phyloP scores from a whole-genome alignment of 2,797 vertebrate species.

The Premnoplex brunnescens region DNA sequence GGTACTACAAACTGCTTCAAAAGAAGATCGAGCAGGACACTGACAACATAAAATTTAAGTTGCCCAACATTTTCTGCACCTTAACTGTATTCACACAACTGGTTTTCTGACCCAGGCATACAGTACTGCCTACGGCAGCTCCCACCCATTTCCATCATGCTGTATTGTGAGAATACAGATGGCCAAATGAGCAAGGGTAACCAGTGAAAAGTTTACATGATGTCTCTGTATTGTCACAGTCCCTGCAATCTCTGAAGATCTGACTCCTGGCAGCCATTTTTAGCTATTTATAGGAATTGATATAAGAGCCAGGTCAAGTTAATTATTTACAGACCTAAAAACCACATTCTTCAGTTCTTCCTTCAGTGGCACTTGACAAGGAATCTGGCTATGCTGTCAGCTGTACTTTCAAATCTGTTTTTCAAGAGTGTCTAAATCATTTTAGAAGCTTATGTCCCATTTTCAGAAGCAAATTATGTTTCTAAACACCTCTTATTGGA shows the following conservation, averaged over 20 bases:
- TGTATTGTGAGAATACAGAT: background rate
- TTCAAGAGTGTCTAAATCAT: background rate
- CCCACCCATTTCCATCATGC: background rate
- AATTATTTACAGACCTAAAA: constrained; percentile 31
- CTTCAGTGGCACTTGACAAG: background rate
- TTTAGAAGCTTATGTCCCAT: background rate
- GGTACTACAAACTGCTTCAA: background rate
- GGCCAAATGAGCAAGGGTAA: background rate
- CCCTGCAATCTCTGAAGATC: background rate
- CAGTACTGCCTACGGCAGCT: background rate
- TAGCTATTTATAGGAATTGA: background rate
- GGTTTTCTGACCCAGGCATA: background rate
- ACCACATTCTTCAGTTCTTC: background rate
- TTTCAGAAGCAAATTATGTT: background rate
- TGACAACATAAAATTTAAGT: background rate
- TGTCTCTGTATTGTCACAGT: background rate
- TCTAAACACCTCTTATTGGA: background rate
- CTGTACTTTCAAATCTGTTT: background rate
- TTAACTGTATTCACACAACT: background rate
- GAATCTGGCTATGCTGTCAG: background rate
- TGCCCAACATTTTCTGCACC: background rate
- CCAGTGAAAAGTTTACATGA: background rate
- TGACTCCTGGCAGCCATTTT: background rate
- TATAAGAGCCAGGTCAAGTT: background rate
- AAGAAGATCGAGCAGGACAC: background rate